Conservation (phyloP, 2,113 vertebrate species). For the Aspidoscelis tigris region DNA sequence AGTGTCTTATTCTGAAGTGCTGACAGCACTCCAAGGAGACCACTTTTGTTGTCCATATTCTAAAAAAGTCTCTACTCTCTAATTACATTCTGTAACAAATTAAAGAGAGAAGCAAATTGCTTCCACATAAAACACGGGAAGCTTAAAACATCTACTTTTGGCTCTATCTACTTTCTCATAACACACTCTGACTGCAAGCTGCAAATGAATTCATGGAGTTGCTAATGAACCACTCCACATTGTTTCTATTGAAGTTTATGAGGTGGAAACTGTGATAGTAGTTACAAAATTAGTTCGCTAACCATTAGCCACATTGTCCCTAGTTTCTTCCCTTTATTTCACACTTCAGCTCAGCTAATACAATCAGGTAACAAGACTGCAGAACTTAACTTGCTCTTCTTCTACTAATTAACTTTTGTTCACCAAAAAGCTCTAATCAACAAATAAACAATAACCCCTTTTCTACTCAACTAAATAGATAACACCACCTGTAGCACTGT, state of each 20-base stretch:
- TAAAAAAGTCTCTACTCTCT: slow-evolving; percentile 54
- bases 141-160: slow-evolving; percentile 35
- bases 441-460: slow-evolving; percentile 63
- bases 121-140: slow-evolving; percentile 26
- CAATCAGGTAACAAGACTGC: slow-evolving; percentile 48
- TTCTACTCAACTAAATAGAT: slow-evolving; percentile 52
- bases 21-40: slow-evolving; percentile 39
- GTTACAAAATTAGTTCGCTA: slow-evolving; percentile 30
- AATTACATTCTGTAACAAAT: slow-evolving; percentile 20
- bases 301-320: slow-evolving; percentile 31
- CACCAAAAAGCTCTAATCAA: slow-evolving; percentile 38
- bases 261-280: background rate
- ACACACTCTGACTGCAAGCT: slow-evolving; percentile 14
- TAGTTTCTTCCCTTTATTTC: slow-evolving; percentile 48
- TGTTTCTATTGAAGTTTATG: slow-evolving; percentile 12
- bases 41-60: slow-evolving; percentile 30
- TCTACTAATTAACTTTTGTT: slow-evolving; percentile 56
- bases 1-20: slow-evolving; percentile 18
- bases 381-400: slow-evolving; percentile 48
- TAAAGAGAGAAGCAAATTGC: slow-evolving; percentile 33
- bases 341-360: background rate
- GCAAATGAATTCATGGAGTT: background rate
- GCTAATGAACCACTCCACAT: slow-evolving; percentile 11
- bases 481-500: slow-evolving; percentile 44
- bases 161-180: slow-evolving; percentile 32